phyloP scores from a whole-genome alignment of 2,888 invertebrate genomes.

The Meloe dianella region DNA sequence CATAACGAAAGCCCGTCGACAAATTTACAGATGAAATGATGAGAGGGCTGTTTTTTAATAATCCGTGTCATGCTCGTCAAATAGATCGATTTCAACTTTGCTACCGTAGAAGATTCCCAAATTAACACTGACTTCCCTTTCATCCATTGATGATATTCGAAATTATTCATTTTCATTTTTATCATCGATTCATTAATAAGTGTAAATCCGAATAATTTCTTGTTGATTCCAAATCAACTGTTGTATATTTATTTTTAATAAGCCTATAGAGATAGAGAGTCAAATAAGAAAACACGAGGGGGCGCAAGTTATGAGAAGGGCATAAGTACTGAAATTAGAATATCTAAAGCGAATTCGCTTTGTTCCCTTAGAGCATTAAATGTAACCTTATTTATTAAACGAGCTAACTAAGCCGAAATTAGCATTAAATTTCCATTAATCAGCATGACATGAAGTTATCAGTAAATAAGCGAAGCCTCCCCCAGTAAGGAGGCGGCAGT shows the following conservation, averaged over 20 bases:
- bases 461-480: constrained; percentile 57
- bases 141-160: not conserved
- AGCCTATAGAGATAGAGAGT: not conserved
- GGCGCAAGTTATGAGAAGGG: constrained; percentile 29
- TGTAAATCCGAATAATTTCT: not conserved
- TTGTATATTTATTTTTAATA: constrained; percentile 7
- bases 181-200: not conserved
- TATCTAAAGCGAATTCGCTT: constrained; percentile 52
- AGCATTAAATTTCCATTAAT: constrained; percentile 59
- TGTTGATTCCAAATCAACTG: constrained; percentile 1
- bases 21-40: constrained; percentile 41
- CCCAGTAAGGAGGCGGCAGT: constrained; percentile 39
- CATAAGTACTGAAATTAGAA: constrained; percentile 46
- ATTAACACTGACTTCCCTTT: constrained; percentile 19
- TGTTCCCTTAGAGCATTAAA: constrained; percentile 52
- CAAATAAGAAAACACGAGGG: constrained; percentile 48
- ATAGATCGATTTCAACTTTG: constrained; percentile 22
- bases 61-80: constrained; percentile 39
- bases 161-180: not conserved
- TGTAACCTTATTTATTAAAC: constrained; percentile 57
- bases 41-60: constrained; percentile 42
- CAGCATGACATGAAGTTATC: constrained; percentile 59
- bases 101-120: constrained; percentile 39
- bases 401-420: constrained; percentile 56
- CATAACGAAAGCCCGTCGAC: constrained; percentile 15